Evolutionary conservation across 2,888 invertebrate genomes (phyloP).

Genomic region (Alloplasta piceator): DNA sequence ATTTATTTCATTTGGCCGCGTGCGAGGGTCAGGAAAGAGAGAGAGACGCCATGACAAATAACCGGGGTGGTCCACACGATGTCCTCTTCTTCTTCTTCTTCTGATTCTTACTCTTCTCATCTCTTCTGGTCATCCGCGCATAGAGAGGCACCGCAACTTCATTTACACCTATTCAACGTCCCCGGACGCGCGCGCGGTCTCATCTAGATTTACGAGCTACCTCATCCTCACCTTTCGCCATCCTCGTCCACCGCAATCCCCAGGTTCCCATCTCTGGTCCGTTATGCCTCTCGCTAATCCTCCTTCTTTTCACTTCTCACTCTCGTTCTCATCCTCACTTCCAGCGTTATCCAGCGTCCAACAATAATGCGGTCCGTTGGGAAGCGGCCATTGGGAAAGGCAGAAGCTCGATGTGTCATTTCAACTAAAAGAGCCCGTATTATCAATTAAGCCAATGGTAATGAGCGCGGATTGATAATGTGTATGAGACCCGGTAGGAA

Average conservation of each 20-base stretch:
- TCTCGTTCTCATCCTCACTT: conserved; percentile 53
- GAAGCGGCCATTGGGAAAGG: too few relatives aligned
- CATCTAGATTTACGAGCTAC: conserved; percentile 79
- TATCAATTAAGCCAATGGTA: too few relatives aligned
- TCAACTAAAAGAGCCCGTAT: too few relatives aligned
- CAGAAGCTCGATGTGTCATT: too few relatives aligned
- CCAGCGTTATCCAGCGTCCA: too few relatives aligned
- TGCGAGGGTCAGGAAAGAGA: conserved; percentile 33
- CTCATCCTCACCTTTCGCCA: conserved; percentile 67
- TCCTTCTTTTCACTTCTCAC: conserved; percentile 56
- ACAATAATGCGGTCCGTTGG: too few relatives aligned
- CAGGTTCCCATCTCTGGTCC: conserved; percentile 10
- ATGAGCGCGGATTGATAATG: too few relatives aligned
- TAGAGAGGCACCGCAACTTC: conserved; percentile 78
- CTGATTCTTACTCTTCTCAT: conserved; percentile 17
- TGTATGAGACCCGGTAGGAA: too few relatives aligned
- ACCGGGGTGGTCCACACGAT: conserved; percentile 75
- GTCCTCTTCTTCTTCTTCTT: conserved; percentile 44
- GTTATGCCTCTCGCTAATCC: conserved; percentile 39
- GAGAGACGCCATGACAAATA: conserved; percentile 67
- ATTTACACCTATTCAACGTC: conserved; percentile 82
- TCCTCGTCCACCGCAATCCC: conserved; percentile 7
- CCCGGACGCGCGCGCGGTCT: conserved; percentile 69
- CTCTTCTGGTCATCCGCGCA: conserved; percentile 39
- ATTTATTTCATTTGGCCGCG: conserved; percentile 66